A percentile compares a stretch with the other conserved stretches of the same genome.
Conservation (phyloP, 2,113 vertebrate genomes). For the Embiotoca jacksoni region DNA sequence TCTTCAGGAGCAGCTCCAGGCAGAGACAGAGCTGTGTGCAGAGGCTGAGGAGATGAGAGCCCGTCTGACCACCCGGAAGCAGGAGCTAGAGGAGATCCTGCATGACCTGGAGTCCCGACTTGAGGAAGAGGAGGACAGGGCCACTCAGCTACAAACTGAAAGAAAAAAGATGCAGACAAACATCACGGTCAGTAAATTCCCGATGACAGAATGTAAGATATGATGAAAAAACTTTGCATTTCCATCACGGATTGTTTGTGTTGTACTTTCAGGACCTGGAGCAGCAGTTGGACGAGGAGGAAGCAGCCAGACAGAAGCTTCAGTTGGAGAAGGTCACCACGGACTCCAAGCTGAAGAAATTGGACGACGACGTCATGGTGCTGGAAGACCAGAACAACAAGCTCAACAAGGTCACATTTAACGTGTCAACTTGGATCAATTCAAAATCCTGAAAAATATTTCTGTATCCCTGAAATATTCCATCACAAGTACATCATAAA, state of each 20-base stretch:
- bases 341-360: constrained; percentile 94
- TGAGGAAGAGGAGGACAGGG: constrained; percentile 96
- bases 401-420: constrained; percentile 88
- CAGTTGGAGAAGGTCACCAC: constrained; percentile 96
- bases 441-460: background rate
- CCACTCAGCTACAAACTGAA: constrained; percentile 88
- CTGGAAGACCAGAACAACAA: constrained; percentile 96
- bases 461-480: background rate
- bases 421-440: background rate
- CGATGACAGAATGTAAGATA: background rate
- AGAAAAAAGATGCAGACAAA: constrained; percentile 99
- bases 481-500: background rate
- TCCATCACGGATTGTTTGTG: background rate
- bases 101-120: constrained; percentile 95
- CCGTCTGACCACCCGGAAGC: constrained; percentile 92
- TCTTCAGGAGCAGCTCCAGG: constrained; percentile 97
- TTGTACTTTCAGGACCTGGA: constrained; percentile 89
- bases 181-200: constrained; percentile 86
- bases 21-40: constrained; percentile 94
- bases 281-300: constrained; percentile 97
- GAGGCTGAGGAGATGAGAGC: constrained; percentile 97
- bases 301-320: constrained; percentile 94
- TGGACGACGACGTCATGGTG: constrained; percentile 93
- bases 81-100: constrained; percentile 96
- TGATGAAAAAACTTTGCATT: background rate